Percentiles rank a stretch among this genome's conserved stretches.
These are phyloP conservation scores for Dysidea cf. avara DNA, from an alignment of 37 sponge, comb jelly and placozoan genomes.

Conservation along the genomic window DNA sequence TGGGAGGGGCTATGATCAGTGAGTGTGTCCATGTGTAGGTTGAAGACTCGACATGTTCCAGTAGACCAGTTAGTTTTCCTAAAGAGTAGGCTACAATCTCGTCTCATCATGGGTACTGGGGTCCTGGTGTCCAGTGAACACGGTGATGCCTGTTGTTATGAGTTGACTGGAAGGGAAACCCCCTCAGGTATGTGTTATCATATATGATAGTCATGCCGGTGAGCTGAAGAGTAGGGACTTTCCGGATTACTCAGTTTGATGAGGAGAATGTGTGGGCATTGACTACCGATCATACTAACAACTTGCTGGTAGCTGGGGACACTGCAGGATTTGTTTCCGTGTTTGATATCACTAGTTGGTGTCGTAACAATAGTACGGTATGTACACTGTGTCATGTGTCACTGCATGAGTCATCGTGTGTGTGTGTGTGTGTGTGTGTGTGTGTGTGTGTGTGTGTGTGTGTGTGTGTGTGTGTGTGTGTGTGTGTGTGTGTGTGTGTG, in stretches of 20 bases:
- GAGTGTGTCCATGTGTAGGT: no score
- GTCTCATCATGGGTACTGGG: constrained; percentile 30
- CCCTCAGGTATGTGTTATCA: constrained; percentile 54
- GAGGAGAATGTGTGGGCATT: constrained; percentile 86
- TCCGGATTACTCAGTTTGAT: constrained; percentile 65
- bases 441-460: no score
- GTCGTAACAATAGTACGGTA: neutral
- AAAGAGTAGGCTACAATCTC: constrained; percentile 34
- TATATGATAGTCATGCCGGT: neutral
- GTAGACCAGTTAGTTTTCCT: constrained; percentile 86
- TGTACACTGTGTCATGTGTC: neutral
- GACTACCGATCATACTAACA: constrained; percentile 67
- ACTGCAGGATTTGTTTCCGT: constrained; percentile 80
- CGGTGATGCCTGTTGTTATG: constrained; percentile 84
- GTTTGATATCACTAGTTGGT: constrained; percentile 68
- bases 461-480: no score
- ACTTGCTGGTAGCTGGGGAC: constrained; percentile 84
- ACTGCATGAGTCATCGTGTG: no score
- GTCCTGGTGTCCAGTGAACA: constrained; percentile 85
- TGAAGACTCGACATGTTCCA: constrained; percentile 48
- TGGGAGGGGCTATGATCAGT: no score
- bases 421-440: no score
- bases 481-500: no score
- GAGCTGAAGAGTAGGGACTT: constrained; percentile 45
- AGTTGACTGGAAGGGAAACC: constrained; percentile 59